Evolutionary conservation across 2,797 vertebrate genomes (phyloP).

Genomic region (Siniperca undulata): DNA sequence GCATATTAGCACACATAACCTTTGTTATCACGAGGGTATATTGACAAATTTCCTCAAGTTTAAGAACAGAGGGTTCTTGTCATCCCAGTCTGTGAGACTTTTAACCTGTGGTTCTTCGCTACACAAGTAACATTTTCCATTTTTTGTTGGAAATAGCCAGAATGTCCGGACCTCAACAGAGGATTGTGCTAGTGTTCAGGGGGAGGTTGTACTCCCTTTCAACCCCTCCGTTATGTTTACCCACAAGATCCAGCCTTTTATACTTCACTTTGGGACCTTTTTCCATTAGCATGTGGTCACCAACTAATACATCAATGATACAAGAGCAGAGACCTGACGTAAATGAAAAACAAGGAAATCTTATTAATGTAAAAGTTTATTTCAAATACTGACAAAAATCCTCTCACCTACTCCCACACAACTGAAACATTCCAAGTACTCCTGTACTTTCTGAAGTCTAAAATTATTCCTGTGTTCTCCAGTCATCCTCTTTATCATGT

Average conservation of each 20-base stretch:
- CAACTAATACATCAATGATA: neutral
- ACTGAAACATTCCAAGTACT: conserved; percentile 80
- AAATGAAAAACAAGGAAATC: neutral
- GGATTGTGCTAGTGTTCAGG: conserved; percentile 63
- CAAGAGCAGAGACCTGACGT: neutral
- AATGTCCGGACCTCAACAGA: neutral
- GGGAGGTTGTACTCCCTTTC: neutral
- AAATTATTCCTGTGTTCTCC: conserved; percentile 76
- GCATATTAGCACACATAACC: neutral
- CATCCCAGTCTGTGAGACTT: neutral
- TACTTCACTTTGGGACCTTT: neutral
- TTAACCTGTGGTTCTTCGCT: neutral
- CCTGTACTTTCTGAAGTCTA: conserved; percentile 76
- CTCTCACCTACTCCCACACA: conserved; percentile 76
- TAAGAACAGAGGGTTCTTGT: neutral
- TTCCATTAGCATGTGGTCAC: neutral
- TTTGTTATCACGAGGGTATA: neutral
- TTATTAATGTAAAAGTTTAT: conserved; percentile 90
- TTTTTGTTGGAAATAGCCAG: neutral
- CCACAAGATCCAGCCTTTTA: neutral
- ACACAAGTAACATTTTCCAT: neutral
- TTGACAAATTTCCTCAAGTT: neutral
- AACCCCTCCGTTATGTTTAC: neutral
- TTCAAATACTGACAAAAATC: conserved; percentile 88
- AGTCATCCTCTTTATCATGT: conserved; percentile 69